Conservation (phyloP, 2,113 vertebrate species). For the Centropus bengalensis region DNA sequence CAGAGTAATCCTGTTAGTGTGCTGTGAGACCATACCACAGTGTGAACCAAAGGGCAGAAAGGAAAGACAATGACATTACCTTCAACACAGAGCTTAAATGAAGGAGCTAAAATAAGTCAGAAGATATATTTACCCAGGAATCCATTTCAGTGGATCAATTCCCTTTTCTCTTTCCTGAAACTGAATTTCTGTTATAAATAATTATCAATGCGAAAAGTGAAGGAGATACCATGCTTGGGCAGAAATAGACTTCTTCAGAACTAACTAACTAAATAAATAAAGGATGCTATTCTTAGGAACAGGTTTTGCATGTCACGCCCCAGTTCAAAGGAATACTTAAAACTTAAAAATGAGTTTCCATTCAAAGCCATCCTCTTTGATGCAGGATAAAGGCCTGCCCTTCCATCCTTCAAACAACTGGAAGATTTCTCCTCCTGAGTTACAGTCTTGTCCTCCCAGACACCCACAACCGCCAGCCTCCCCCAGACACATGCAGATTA, state of each 20-base stretch:
- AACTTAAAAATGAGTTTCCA: constrained; percentile 49
- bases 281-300: constrained; percentile 36
- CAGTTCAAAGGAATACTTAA: constrained; percentile 59
- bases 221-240: not conserved
- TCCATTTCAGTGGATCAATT: not conserved
- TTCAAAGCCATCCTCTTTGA: constrained; percentile 64
- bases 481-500: constrained; percentile 18
- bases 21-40: not conserved
- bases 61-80: not conserved
- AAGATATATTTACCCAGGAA: not conserved
- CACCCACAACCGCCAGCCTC: constrained; percentile 22
- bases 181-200: not conserved
- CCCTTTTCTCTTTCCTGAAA: not conserved
- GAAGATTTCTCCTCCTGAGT: constrained; percentile 40
- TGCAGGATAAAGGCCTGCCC: constrained; percentile 33
- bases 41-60: not conserved
- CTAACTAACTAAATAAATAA: not conserved
- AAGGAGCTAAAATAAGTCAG: not conserved
- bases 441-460: constrained; percentile 17
- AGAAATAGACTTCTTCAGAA: constrained; percentile 22
- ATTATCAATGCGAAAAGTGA: not conserved
- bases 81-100: not conserved
- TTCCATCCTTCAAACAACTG: constrained; percentile 58
- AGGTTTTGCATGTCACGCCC: not conserved
- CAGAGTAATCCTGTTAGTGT: not conserved